Evolutionary conservation across 2,888 invertebrate genomes (phyloP).

Genomic region (Andrena hattorfiana): DNA sequence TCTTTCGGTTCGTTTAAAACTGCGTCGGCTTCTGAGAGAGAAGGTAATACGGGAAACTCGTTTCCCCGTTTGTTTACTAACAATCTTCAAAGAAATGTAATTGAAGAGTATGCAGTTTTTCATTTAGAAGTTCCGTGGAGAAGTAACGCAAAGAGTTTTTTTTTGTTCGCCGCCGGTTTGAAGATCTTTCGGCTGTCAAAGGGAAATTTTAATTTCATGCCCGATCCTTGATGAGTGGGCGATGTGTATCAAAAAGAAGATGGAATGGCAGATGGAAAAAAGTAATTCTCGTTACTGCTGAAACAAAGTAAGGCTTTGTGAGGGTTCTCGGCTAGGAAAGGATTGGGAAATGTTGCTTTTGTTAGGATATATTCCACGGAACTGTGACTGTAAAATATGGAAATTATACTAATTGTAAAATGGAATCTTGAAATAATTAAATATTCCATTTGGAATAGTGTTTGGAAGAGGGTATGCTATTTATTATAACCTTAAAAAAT

Average conservation of each 20-base stretch:
- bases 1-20: not conserved
- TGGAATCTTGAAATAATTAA: not conserved
- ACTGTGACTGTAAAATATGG: not conserved
- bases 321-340: conserved; percentile 8
- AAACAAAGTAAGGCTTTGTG: conserved; percentile 1
- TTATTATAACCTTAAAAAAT: not conserved
- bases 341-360: not conserved
- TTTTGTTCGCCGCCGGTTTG: conserved; percentile 3
- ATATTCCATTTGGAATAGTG: not conserved
- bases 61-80: conserved; percentile 18
- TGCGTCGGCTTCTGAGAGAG: not conserved
- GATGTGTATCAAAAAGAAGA: not conserved
- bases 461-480: not conserved
- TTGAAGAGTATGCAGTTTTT: not conserved
- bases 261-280: not conserved
- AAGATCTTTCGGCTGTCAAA: conserved; percentile 5
- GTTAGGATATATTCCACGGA: not conserved
- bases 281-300: conserved; percentile 31
- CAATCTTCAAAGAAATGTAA: conserved; percentile 27
- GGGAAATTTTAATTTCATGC: conserved; percentile 40
- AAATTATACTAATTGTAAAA: not conserved
- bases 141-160: not conserved
- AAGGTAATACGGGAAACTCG: conserved; percentile 6
- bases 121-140: not conserved
- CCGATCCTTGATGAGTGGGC: not conserved